Conservation (phyloP, 2,797 vertebrate species). For the Tragopan temminckii region DNA sequence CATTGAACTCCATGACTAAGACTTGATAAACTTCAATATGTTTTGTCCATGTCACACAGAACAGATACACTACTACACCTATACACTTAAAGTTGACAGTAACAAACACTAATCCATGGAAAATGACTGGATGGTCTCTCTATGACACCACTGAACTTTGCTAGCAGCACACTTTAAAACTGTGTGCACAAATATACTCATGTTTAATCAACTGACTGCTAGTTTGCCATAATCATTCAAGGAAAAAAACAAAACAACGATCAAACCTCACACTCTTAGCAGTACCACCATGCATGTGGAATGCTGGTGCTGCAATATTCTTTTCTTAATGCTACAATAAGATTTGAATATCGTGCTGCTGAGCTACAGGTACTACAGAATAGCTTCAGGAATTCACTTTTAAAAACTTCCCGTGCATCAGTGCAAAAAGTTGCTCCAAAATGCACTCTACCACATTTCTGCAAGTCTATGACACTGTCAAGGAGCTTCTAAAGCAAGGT, state of each 20-base stretch:
- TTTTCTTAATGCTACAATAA: background rate
- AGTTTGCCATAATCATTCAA: background rate
- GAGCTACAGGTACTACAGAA: background rate
- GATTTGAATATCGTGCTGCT: accelerated
- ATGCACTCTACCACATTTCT: too few relatives aligned
- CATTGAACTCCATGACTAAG: background rate
- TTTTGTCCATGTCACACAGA: background rate
- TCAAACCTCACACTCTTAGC: background rate
- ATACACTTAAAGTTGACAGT: background rate
- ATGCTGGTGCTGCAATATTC: background rate
- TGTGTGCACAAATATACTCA: background rate
- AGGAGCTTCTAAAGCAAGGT: background rate
- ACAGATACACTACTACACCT: background rate
- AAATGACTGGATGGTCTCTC: background rate
- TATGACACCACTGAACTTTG: accelerated
- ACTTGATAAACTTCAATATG: background rate
- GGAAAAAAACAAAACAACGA: background rate
- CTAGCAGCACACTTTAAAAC: background rate
- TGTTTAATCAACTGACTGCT: background rate
- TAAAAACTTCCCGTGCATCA: background rate
- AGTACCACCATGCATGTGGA: background rate
- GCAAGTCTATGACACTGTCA: background rate
- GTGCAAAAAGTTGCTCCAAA: background rate
- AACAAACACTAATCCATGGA: background rate
- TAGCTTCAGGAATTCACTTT: background rate